A percentile compares a stretch with the other conserved stretches of the same genome.
Conservation (phyloP, 2,113 vertebrate genomes). For the Neolamprologus hecqui region DNA sequence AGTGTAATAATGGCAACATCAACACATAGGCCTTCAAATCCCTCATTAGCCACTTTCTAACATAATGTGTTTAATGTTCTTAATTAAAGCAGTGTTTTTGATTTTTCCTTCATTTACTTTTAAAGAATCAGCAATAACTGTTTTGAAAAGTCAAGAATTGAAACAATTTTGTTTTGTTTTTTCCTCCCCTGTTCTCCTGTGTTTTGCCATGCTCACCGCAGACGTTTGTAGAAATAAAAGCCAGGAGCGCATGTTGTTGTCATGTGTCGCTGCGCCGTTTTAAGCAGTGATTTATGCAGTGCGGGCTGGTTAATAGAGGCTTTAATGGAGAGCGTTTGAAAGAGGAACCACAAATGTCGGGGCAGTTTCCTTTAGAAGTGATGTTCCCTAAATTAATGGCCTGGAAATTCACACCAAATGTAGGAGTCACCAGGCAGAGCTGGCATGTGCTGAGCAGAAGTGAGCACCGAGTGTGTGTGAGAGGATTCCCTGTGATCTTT, state of each 20-base stretch:
- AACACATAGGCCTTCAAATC: neutral
- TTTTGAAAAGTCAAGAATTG: neutral
- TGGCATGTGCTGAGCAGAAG: slow-evolving; percentile 59
- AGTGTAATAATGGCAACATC: neutral
- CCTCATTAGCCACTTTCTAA: neutral
- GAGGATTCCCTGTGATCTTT: slow-evolving; percentile 58
- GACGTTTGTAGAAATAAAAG: slow-evolving; percentile 21
- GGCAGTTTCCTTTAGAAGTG: slow-evolving; percentile 45
- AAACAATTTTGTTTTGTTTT: neutral
- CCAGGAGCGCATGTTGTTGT: slow-evolving; percentile 9
- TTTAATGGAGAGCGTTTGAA: slow-evolving; percentile 45
- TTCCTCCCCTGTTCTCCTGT: neutral
- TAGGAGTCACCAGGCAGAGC: slow-evolving; percentile 18
- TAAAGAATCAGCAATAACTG: neutral
- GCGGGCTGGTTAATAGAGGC: slow-evolving; percentile 2
- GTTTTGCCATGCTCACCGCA: neutral
- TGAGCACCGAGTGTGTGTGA: neutral
- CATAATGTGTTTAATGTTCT: neutral
- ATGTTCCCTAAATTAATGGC: slow-evolving; percentile 48
- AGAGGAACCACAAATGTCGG: slow-evolving; percentile 45
- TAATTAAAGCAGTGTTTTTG: neutral
- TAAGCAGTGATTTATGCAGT: slow-evolving; percentile 18
- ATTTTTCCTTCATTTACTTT: neutral
- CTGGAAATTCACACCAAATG: slow-evolving; percentile 59
- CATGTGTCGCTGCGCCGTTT: neutral